These are phyloP conservation scores for Argyresthia albistria DNA, from an alignment of 2,888 invertebrate species.

Conservation along the genomic window DNA sequence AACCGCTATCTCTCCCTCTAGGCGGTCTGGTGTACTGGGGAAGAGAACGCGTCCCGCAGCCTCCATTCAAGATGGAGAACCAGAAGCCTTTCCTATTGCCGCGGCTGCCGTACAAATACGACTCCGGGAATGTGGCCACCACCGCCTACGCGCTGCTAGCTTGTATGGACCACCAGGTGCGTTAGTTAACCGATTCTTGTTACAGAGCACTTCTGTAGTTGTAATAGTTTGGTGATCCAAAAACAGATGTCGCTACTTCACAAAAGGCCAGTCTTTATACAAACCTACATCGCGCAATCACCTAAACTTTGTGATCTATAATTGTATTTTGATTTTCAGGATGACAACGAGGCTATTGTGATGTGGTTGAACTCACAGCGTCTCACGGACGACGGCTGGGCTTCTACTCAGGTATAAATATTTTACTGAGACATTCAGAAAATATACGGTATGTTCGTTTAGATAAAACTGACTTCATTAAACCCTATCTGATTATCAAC, in stretches of 20 bases:
- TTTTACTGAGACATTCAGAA: no score
- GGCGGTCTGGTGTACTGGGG: slow-evolving; percentile 92
- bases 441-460: no score
- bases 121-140: slow-evolving; percentile 92
- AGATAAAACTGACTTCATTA: no score
- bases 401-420: slow-evolving; percentile 78
- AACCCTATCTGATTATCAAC: no score
- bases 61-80: slow-evolving; percentile 90
- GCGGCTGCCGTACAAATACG: slow-evolving; percentile 88
- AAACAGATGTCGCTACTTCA: no score
- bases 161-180: slow-evolving; percentile 78
- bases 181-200: no score
- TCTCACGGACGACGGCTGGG: slow-evolving; percentile 90
- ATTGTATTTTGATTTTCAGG: slow-evolving; percentile 45
- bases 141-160: slow-evolving; percentile 94
- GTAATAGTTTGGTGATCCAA: no score
- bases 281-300: no score
- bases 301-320: no score
- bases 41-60: slow-evolving; percentile 81
- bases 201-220: no score
- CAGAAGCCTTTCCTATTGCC: slow-evolving; percentile 93
- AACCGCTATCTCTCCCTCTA: slow-evolving; percentile 24
- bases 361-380: slow-evolving; percentile 93
- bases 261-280: no score
- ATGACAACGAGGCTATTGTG: slow-evolving; percentile 88